A percentile compares a stretch with the other conserved stretches of the same genome.
Evolutionary conservation across 2,888 invertebrate genomes (phyloP).

Genomic region (Meghimatium bilineatum): DNA sequence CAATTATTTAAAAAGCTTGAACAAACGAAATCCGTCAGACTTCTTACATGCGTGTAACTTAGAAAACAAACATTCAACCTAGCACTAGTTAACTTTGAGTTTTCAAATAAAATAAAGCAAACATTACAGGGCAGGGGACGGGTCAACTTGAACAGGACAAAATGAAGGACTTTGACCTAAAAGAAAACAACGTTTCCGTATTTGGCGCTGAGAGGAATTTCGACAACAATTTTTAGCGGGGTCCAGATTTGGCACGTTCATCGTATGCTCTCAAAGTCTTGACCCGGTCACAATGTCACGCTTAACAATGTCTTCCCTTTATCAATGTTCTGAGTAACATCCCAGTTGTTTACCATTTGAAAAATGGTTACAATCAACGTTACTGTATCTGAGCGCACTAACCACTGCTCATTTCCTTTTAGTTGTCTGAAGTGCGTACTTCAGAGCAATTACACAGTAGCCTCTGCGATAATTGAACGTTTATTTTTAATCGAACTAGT

Average conservation of each 20-base stretch:
- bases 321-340: too few species aligned
- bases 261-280: background rate
- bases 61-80: background rate
- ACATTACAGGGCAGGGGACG: background rate
- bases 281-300: background rate
- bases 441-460: too few species aligned
- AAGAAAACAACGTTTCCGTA: background rate
- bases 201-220: background rate
- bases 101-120: too few species aligned
- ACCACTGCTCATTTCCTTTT: too few species aligned
- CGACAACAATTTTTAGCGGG: too few species aligned
- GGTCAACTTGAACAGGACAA: background rate
- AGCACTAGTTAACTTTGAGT: background rate
- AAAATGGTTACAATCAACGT: too few species aligned
- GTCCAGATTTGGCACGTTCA: conserved; percentile 8
- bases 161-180: background rate
- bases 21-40: background rate
- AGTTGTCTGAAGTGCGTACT: too few species aligned
- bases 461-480: too few species aligned
- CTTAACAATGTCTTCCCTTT: background rate
- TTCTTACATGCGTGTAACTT: background rate
- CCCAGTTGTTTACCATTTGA: too few species aligned
- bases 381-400: too few species aligned
- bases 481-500: too few species aligned
- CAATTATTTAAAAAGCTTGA: too few species aligned